A percentile compares a stretch with the other conserved stretches of the same genome.
phyloP scores from a whole-genome alignment of 2,797 vertebrate species.

The Tragelaphus eurycerus region DNA sequence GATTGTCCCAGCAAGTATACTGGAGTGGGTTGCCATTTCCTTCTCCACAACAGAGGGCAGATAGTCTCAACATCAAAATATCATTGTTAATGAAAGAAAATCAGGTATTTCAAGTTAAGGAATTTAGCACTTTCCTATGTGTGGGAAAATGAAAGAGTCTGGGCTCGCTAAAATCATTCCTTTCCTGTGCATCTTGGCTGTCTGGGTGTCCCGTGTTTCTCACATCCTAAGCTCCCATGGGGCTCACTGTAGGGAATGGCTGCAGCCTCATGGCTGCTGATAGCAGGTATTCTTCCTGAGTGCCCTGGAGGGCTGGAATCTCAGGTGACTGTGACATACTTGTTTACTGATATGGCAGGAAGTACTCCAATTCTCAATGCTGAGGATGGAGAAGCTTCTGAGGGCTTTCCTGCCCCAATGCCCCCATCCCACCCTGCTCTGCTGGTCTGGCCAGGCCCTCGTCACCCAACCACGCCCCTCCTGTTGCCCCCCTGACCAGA shows the following conservation, averaged over 20 bases:
- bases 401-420: background rate
- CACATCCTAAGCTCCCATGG: background rate
- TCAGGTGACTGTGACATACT: background rate
- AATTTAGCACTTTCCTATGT: background rate
- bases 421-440: background rate
- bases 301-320: background rate
- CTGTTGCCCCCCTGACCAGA: background rate
- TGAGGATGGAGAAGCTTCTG: background rate
- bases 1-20: background rate
- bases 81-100: background rate
- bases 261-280: background rate
- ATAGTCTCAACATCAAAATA: background rate
- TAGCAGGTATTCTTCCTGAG: background rate
- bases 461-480: background rate
- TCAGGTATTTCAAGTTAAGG: background rate
- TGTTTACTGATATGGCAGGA: background rate
- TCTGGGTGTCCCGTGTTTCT: background rate
- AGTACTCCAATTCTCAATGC: background rate
- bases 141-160: background rate
- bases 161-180: background rate
- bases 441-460: background rate
- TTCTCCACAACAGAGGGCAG: background rate
- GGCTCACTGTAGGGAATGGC: background rate
- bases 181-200: background rate
- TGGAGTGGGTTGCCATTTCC: background rate